Evolutionary conservation across 2,888 invertebrate genomes (phyloP).

Genomic region (Hydrotaea cyrtoneurina): DNA sequence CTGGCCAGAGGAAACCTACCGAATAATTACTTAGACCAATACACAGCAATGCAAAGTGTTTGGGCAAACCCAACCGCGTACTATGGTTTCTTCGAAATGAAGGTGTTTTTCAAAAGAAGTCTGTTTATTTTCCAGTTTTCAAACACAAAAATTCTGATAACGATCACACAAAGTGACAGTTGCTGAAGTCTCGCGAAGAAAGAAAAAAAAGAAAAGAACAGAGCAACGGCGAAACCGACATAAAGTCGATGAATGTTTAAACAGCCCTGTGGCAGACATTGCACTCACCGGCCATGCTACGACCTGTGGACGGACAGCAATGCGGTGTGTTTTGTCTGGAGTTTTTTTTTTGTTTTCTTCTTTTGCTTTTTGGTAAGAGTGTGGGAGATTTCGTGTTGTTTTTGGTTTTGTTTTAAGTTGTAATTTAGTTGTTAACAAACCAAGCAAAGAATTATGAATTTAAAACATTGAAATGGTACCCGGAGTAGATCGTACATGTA

Average conservation of each 20-base stretch:
- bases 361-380: constrained; percentile 4
- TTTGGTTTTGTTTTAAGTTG: constrained; percentile 6
- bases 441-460: constrained; percentile 48
- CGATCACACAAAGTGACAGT: constrained; percentile 35
- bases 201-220: not conserved
- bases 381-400: constrained; percentile 43
- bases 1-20: not conserved
- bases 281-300: not conserved
- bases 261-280: constrained; percentile 30
- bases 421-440: constrained; percentile 42
- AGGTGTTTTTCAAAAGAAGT: constrained; percentile 29
- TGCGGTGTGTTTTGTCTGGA: not conserved
- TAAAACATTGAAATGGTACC: constrained; percentile 26
- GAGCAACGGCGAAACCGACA: constrained; percentile 2
- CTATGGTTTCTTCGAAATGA: constrained; percentile 28
- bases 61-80: not conserved
- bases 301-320: not conserved
- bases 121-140: not conserved
- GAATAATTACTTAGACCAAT: not conserved
- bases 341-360: not conserved
- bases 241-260: constrained; percentile 28
- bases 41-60: not conserved
- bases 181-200: constrained; percentile 3
- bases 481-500: not conserved
- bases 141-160: constrained; percentile 24